Conservation (phyloP, 2,888 invertebrate genomes). For the Brachylomia viminalis region DNA sequence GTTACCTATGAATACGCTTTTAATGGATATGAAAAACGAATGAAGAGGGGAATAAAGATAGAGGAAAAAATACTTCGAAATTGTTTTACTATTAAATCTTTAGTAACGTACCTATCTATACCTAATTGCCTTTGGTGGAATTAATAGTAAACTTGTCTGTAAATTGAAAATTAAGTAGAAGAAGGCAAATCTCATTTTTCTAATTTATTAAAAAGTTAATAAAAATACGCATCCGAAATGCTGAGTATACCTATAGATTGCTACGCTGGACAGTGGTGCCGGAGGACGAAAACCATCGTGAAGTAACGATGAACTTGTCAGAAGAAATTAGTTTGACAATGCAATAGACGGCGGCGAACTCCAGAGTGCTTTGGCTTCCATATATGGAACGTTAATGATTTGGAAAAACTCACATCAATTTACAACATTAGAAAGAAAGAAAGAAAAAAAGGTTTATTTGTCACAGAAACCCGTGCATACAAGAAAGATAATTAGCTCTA, state of each 20-base stretch:
- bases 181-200: too few relatives aligned
- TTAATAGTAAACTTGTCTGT: conserved; percentile 11
- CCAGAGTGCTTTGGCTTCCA: background rate
- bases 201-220: background rate
- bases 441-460: too few relatives aligned
- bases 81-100: conserved; percentile 8
- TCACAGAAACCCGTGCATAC: too few relatives aligned
- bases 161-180: conserved; percentile 2
- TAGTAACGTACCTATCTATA: too few relatives aligned
- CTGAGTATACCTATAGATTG: background rate
- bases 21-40: conserved; percentile 5
- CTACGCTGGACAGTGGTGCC: background rate
- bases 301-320: too few relatives aligned
- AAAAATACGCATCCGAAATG: background rate
- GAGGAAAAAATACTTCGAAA: conserved; percentile 14
- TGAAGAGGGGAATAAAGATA: background rate
- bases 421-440: too few relatives aligned
- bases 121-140: background rate
- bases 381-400: background rate
- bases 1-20: conserved; percentile 3
- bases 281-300: background rate
- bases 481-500: too few relatives aligned
- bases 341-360: too few relatives aligned
- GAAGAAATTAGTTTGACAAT: background rate
- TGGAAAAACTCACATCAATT: background rate